Evolutionary conservation across 2,888 invertebrate species (phyloP), one percentile per base, ranked within the genome.

Genomic region (Muscina levida): DNA sequence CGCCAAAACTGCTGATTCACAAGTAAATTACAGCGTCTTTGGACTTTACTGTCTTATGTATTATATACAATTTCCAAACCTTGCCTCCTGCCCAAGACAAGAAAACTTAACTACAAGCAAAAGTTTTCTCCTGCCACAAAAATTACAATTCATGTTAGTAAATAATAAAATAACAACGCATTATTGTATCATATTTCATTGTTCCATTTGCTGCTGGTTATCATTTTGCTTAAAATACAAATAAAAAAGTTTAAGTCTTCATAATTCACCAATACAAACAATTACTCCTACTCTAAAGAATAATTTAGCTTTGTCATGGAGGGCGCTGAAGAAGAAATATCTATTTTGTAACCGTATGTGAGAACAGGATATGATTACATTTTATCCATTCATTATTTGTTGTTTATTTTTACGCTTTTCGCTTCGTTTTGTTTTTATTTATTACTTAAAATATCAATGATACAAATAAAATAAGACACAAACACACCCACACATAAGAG

Each of bases 201-300:
- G n/a, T n/a, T n/a, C n/a, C n/a, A n/a, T n/a, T n/a, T 57, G 15
- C 15, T 37, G 13, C 3, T 39, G 42, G 11, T 31, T 39, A 72
- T 24, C 42, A 68, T 53, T 62, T 59, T 75, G 71, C 19, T 67
- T 56, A 68, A 65, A 72, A 72, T 71, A 53, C 37, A 51, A 67
- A 74, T 44, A 72, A 68, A 17, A 68, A 72, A 72, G 56, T 68
- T 65, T 72, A 76, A 76, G 76, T 72, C 22, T n/a, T 65, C 76
- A 79, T 77, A 73, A 53, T 77, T 77, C 62, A 71, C 15, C n/a
- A n/a, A n/a, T n/a, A n/a, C n/a, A n/a, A n/a, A n/a, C n/a, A 74
- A 80, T 77, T 77, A 74, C 66, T 39, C 39, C 56, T 19, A 19
- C 13, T 42, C 19, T 11, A 19, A 39, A 19, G 22, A 39, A 62